Conservation (phyloP, 2,888 invertebrate genomes). For the Cyclophora albipunctata region DNA sequence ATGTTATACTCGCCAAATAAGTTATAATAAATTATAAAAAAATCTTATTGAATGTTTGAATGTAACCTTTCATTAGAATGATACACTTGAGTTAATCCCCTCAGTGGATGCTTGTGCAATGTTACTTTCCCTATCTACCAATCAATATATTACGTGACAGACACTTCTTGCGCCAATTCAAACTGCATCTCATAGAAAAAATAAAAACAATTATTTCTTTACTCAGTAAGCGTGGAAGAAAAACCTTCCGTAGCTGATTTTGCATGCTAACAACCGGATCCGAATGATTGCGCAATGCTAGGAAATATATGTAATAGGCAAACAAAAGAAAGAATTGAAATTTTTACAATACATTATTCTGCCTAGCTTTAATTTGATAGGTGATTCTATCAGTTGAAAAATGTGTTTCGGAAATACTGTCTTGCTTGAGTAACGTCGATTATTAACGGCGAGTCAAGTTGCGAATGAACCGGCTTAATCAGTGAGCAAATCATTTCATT, state of each 20-base stretch:
- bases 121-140: constrained; percentile 52
- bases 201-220: constrained; percentile 26
- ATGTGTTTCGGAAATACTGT: no score
- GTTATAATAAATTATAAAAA: constrained; percentile 23
- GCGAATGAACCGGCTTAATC: constrained; percentile 30
- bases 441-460: constrained; percentile 34
- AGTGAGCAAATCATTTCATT: constrained; percentile 13
- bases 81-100: not conserved
- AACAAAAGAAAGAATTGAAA: not conserved
- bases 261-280: constrained; percentile 26
- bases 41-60: constrained; percentile 10
- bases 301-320: constrained; percentile 4
- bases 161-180: constrained; percentile 41
- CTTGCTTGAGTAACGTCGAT: constrained; percentile 30
- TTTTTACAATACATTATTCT: no score
- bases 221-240: constrained; percentile 39
- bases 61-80: not conserved
- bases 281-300: constrained; percentile 15
- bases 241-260: constrained; percentile 42
- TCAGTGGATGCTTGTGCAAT: constrained; percentile 37
- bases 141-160: constrained; percentile 59
- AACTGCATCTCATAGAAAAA: constrained; percentile 23
- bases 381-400: no score
- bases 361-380: no score
- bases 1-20: constrained; percentile 27